phyloP scores from a whole-genome alignment of 2,113 vertebrate species.

The Hydrolagus affinis region DNA sequence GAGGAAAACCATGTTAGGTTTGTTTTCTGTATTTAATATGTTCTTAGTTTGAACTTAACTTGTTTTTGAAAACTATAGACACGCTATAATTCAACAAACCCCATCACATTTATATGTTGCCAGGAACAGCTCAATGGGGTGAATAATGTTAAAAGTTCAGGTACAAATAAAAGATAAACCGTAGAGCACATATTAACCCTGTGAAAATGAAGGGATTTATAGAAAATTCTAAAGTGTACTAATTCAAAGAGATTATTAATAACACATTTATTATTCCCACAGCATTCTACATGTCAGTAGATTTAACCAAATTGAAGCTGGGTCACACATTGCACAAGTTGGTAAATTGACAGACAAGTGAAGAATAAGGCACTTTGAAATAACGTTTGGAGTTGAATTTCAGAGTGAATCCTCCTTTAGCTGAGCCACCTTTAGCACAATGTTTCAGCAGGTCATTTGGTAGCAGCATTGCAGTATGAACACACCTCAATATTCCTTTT shows the following conservation, averaged over 20 bases:
- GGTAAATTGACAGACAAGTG: too few species aligned
- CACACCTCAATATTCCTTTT: too few species aligned
- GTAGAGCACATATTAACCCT: background rate
- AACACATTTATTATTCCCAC: background rate
- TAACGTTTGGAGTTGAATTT: too few species aligned
- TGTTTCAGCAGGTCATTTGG: too few species aligned
- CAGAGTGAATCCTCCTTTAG: too few species aligned
- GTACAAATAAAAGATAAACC: background rate
- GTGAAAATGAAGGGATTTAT: background rate
- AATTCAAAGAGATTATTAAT: background rate
- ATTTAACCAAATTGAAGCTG: too few species aligned
- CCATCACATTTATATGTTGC: background rate
- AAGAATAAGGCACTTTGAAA: too few species aligned
- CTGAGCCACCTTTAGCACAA: too few species aligned
- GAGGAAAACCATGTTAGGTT: slow-evolving; percentile 33
- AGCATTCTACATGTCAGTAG: too few species aligned
- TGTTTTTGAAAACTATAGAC: background rate
- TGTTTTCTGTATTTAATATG: slow-evolving; percentile 8
- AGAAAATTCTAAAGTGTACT: background rate
- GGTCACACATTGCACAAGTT: too few species aligned
- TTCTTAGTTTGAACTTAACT: background rate
- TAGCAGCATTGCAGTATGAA: too few species aligned
- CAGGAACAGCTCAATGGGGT: background rate
- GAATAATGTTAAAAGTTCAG: background rate
- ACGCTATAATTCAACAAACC: background rate